Evolutionary conservation across 1,140 invertebrate genomes (phyloP), one percentile per base, ranked within the genome.

Genomic region (Magallana gigas): DNA sequence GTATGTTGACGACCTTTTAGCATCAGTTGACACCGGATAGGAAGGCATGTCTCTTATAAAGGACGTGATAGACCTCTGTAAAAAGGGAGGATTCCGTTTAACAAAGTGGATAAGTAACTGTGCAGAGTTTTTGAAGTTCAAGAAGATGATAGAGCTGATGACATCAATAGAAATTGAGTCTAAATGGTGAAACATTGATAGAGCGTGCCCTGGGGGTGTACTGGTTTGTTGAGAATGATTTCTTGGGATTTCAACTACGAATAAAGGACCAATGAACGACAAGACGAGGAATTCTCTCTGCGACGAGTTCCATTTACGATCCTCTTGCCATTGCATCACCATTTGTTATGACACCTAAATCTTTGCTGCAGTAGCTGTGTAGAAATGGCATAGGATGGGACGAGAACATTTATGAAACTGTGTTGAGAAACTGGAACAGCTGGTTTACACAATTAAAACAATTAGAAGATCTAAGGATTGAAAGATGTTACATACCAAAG

Each of bases 261-360:
- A 7, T 88, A 1, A 29, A 83, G 29, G 85, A 83, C 12, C 83
- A 84, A 62, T 83, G 85, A 57, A 18, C 64, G 2, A 90, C 89
- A 1, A 85, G 87, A 85, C 56, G 89, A 56, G 89, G 90, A 59
- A 87, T 91, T 23, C 76, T 91, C 0, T 87, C 81, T 7, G 29
- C 87, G 11, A 59, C 85, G 3, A 85, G 85, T 60, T 87, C 84
- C 18, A 60, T 91, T 2, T 91, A 86, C 64, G 90, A 91, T 59
- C 88, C 91, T 9, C 85, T 91, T 57, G 90, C 88, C 1, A 85
- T 88, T 9, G 82, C 85, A 6, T 14, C 84, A 59, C 91, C 88
- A 23, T 81, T 90, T 16, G 71, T 88, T n/a, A 59, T 90, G 9
- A 59, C 59, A 23, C 85, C 80, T 6, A 91, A 87, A 86, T 9